Evolutionary conservation across 2,888 invertebrate species (phyloP).

Genomic region (Melolontha melolontha): DNA sequence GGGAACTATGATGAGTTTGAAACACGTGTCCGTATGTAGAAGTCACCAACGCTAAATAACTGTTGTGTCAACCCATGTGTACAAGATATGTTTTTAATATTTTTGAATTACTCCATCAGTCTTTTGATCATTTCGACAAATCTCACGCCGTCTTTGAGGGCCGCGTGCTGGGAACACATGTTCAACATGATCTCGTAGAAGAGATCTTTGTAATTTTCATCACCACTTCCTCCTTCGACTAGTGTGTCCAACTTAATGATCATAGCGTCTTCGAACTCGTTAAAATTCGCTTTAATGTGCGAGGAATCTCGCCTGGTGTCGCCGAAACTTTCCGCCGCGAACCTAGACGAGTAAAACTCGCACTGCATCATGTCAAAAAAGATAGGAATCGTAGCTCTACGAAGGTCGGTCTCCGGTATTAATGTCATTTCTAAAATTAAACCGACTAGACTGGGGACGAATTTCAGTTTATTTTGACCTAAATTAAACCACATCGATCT

Average conservation of each 20-base stretch:
- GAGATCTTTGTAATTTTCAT: conserved; percentile 79
- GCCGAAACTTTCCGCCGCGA: conserved; percentile 73
- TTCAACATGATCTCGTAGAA: conserved; percentile 81
- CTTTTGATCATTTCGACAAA: conserved; percentile 88
- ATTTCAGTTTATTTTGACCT: conserved; percentile 81
- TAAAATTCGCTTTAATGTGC: conserved; percentile 78
- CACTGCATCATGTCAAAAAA: conserved; percentile 99
- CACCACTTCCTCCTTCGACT: conserved; percentile 86
- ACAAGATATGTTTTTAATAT: no score
- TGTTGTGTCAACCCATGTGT: no score
- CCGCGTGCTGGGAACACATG: conserved; percentile 77
- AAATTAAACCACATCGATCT: conserved; percentile 94
- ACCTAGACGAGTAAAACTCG: conserved; percentile 80
- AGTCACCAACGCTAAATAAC: no score
- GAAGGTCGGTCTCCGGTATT: conserved; percentile 87
- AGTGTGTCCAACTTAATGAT: conserved; percentile 92
- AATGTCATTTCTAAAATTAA: conserved; percentile 94
- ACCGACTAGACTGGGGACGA: conserved; percentile 89
- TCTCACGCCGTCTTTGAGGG: conserved; percentile 77
- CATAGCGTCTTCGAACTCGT: conserved; percentile 92
- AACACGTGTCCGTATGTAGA: no score
- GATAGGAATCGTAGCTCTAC: conserved; percentile 92
- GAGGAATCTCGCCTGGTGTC: conserved; percentile 76
- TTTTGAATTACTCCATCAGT: conserved; percentile 88
- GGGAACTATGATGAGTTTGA: no score